These are phyloP conservation scores for Gortyna flavago DNA, from an alignment of 2,888 invertebrate genomes.

Conservation along the genomic window DNA sequence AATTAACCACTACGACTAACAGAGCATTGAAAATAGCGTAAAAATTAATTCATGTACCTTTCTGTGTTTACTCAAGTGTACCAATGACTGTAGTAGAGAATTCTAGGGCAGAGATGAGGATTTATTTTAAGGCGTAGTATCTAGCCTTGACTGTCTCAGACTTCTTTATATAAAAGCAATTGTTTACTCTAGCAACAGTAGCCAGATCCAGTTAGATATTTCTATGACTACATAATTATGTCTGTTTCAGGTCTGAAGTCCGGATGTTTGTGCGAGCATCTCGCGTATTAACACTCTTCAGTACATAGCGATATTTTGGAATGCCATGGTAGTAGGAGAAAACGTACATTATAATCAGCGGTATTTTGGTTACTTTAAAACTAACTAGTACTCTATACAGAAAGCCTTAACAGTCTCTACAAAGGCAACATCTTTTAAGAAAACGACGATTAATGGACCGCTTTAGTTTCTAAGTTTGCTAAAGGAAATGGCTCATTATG, in stretches of 20 bases:
- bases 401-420: not conserved
- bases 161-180: not conserved
- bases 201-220: not conserved
- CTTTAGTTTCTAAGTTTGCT: slow-evolving; percentile 47
- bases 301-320: too few species aligned
- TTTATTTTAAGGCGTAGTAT: slow-evolving; percentile 1
- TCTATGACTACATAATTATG: not conserved
- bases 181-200: slow-evolving; percentile 13
- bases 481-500: slow-evolving; percentile 54
- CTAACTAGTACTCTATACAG: not conserved
- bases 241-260: not conserved
- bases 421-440: slow-evolving; percentile 39
- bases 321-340: not conserved
- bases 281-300: not conserved
- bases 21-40: slow-evolving; percentile 52
- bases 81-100: not conserved
- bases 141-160: slow-evolving; percentile 10
- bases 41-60: slow-evolving; percentile 30
- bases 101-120: slow-evolving; percentile 11
- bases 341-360: not conserved
- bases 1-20: slow-evolving; percentile 36
- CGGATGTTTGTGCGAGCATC: not conserved
- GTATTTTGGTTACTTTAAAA: slow-evolving; percentile 10
- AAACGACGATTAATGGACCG: slow-evolving; percentile 31
- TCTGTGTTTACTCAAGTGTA: slow-evolving; percentile 34